phyloP scores from a whole-genome alignment of 2,888 invertebrate species.

The Rhopalosiphum nymphaeae region DNA sequence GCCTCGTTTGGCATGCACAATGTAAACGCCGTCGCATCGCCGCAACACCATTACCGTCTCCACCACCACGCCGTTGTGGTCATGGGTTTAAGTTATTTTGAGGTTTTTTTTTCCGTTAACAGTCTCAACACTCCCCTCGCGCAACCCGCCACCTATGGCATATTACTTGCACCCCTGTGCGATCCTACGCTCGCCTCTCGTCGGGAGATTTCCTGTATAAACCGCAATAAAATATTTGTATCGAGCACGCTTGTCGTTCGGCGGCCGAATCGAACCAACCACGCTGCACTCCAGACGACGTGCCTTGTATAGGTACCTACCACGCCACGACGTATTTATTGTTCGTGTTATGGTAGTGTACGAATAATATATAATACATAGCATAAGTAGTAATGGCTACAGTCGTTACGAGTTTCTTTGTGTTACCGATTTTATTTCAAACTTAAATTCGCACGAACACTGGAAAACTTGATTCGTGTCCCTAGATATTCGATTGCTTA shows the following conservation, averaged over 20 bases:
- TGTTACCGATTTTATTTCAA: neutral
- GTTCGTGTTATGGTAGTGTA: neutral
- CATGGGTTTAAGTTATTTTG: neutral
- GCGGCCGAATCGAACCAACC: neutral
- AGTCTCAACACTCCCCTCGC: neutral
- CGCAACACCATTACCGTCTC: neutral
- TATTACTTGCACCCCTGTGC: neutral
- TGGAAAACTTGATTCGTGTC: too few relatives aligned
- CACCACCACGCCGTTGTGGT: neutral
- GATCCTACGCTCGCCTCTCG: neutral
- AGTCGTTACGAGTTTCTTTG: constrained; percentile 26
- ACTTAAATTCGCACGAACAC: neutral
- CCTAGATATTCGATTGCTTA: too few relatives aligned
- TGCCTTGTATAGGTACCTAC: neutral
- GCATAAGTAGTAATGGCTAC: neutral
- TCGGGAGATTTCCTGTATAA: constrained; percentile 3
- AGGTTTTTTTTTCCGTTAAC: constrained; percentile 42
- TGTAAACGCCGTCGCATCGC: constrained; percentile 6
- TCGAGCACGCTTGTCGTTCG: neutral
- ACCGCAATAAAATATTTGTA: constrained; percentile 46
- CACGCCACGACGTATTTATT: neutral
- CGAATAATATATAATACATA: neutral
- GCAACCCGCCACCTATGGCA: neutral
- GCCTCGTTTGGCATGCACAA: constrained; percentile 59
- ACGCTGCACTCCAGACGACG: constrained; percentile 1